These are phyloP conservation scores for Acanthaster planci DNA, from an alignment of 35 echinoderm and acorn worm genomes.

Conservation along the genomic window DNA sequence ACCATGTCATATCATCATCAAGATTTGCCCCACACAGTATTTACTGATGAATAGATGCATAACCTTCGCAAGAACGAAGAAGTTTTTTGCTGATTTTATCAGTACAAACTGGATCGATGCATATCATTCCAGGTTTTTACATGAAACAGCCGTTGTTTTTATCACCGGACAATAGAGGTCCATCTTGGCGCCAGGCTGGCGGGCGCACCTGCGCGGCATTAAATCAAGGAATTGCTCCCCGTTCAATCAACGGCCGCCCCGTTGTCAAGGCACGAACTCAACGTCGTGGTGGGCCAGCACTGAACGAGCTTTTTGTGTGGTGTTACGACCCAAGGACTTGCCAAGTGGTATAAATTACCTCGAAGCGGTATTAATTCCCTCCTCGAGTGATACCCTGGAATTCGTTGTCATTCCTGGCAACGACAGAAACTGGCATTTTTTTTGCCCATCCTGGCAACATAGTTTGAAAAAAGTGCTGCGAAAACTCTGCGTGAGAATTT, in stretches of 20 bases:
- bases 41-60: too few relatives aligned
- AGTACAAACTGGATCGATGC: too few relatives aligned
- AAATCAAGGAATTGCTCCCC: constrained; percentile 7
- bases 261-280: not conserved
- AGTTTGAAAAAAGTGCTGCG: too few relatives aligned
- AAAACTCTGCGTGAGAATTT: too few relatives aligned
- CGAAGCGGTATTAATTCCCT: not conserved
- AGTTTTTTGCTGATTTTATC: too few relatives aligned
- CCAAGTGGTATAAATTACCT: constrained; percentile 11
- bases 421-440: too few relatives aligned
- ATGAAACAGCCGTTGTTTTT: constrained; percentile 23
- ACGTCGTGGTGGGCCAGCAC: not conserved
- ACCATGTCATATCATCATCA: too few relatives aligned
- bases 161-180: not conserved
- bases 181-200: constrained; percentile 22
- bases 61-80: too few relatives aligned
- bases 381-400: too few relatives aligned
- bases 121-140: not conserved
- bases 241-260: not conserved
- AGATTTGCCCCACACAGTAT: too few relatives aligned
- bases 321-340: not conserved
- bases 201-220: constrained; percentile 3
- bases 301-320: not conserved
- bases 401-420: too few relatives aligned
- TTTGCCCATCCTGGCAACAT: too few relatives aligned